Evolutionary conservation across 1,140 invertebrate genomes (phyloP).

Genomic region (Lasioglossum albipes): DNA sequence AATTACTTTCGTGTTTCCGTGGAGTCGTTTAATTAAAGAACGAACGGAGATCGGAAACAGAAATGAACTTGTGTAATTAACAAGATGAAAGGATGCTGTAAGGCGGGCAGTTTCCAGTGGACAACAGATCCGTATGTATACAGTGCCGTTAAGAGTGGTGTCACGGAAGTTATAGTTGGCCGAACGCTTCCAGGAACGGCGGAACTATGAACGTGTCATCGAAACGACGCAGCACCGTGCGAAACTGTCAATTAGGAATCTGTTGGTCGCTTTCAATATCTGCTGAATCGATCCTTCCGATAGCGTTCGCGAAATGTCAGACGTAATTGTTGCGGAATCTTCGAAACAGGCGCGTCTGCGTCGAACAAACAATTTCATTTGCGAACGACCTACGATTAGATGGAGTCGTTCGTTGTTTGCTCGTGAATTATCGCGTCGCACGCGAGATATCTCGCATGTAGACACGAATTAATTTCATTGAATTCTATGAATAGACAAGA

Average conservation of each 20-base stretch:
- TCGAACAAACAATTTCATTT: neutral
- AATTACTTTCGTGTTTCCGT: too few relatives aligned
- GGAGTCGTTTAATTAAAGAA: too few relatives aligned
- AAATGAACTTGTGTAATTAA: too few relatives aligned
- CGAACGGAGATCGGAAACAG: too few relatives aligned
- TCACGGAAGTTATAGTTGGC: slow-evolving; percentile 31
- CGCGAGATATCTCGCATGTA: too few relatives aligned
- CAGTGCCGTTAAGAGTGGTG: neutral
- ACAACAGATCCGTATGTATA: neutral
- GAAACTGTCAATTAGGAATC: slow-evolving; percentile 65
- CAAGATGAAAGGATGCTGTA: too few relatives aligned
- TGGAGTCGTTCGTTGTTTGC: too few relatives aligned
- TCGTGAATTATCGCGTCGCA: too few relatives aligned
- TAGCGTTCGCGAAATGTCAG: slow-evolving; percentile 52
- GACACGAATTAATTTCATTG: too few relatives aligned
- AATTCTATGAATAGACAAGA: too few relatives aligned
- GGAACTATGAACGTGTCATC: slow-evolving; percentile 51
- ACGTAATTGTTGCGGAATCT: slow-evolving; percentile 52
- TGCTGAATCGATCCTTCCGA: slow-evolving; percentile 54
- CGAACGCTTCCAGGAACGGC: slow-evolving; percentile 42
- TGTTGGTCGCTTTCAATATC: slow-evolving; percentile 51
- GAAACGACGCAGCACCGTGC: slow-evolving; percentile 46
- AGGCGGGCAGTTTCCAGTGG: too few relatives aligned
- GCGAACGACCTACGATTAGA: neutral
- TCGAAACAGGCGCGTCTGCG: neutral